Evolutionary conservation across 2,888 invertebrate species (phyloP).

Genomic region (Crematogaster levior): DNA sequence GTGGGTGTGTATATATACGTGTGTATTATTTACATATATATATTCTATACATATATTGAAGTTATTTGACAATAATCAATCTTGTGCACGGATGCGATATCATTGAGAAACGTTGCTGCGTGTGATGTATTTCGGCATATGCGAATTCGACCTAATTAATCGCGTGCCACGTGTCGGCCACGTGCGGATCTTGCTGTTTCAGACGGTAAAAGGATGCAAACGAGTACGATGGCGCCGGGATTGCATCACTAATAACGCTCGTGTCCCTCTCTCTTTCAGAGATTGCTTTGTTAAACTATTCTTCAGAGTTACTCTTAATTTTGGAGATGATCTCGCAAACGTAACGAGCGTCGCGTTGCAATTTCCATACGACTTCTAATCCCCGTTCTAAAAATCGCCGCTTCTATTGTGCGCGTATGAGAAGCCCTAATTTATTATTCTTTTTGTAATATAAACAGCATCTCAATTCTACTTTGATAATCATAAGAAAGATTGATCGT

Average conservation of each 20-base stretch:
- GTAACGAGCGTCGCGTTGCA: slow-evolving; percentile 5
- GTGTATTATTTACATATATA: slow-evolving; percentile 49
- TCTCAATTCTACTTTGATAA: neutral
- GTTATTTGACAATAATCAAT: slow-evolving; percentile 35
- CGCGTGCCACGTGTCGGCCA: slow-evolving; percentile 36
- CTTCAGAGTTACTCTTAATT: slow-evolving; percentile 27
- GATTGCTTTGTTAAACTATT: slow-evolving; percentile 31
- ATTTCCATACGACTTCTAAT: slow-evolving; percentile 18
- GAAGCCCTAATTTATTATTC: neutral
- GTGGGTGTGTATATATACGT: neutral
- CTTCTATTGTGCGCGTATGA: neutral
- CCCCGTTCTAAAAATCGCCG: neutral
- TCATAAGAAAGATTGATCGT: neutral
- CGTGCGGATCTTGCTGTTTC: slow-evolving; percentile 12
- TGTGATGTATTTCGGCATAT: slow-evolving; percentile 23
- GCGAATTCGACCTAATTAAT: slow-evolving; percentile 6
- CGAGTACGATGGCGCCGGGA: slow-evolving; percentile 7
- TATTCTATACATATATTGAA: slow-evolving; percentile 42
- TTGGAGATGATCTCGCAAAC: neutral
- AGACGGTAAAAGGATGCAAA: neutral
- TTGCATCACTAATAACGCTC: slow-evolving; percentile 31
- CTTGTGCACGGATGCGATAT: slow-evolving; percentile 67
- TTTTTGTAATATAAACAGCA: neutral
- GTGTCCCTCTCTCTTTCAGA: neutral
- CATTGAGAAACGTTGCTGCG: slow-evolving; percentile 56